Evolutionary conservation across 2,797 vertebrate genomes (phyloP), one percentile per base, ranked within the genome.

Genomic region (Peromyscus nudipes): DNA sequence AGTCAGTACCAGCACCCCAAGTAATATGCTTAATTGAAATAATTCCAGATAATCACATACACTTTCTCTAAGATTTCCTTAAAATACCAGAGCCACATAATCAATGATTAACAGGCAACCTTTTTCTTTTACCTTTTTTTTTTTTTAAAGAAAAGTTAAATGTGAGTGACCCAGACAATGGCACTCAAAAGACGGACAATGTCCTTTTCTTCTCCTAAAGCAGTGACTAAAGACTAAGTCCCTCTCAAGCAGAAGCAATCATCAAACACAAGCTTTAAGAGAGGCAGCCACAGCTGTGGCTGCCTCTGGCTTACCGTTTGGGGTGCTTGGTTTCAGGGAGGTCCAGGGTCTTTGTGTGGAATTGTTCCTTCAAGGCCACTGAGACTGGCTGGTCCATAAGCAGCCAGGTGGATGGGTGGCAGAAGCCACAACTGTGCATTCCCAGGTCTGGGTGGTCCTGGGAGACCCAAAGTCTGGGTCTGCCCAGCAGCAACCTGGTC

Each of bases 241-340:
- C 14, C 79, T 46, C n/a, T 69, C 57, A 73, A 23, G 23, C 0
- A 31, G 62, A 96, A 94, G 40, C 25, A 84, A 71, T 25, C 62
- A 43, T 8, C 34, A 57, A 29, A n/a, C 0, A 14, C 2, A 64
- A 55, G 17, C 34, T 34, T 71, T 13, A 0, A 25, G 57, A 71
- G 52, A 25, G 57, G 37, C 29, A 21, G 0, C 21, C 82, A 82
- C 84, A 27, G 77, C 0, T 1, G 10, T 0, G 0, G 43, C 67
- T 31, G 91, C 65, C 81, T 62, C 21, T 86, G 49, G 81, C 96
- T 97, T 95, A 97, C 97, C 92, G 19, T 21, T 67, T 49, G 7
- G 0, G 11, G 31, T 16, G 40, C 16, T 34, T 4, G 13, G 55
- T 93, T 76, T 43, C 93, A 2, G 12, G 23, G 5, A 29, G 5